Percentiles rank a stretch among this genome's conserved stretches.
Conservation (phyloP, 2,888 invertebrate genomes). For the Didymodactylos carnosus region DNA sequence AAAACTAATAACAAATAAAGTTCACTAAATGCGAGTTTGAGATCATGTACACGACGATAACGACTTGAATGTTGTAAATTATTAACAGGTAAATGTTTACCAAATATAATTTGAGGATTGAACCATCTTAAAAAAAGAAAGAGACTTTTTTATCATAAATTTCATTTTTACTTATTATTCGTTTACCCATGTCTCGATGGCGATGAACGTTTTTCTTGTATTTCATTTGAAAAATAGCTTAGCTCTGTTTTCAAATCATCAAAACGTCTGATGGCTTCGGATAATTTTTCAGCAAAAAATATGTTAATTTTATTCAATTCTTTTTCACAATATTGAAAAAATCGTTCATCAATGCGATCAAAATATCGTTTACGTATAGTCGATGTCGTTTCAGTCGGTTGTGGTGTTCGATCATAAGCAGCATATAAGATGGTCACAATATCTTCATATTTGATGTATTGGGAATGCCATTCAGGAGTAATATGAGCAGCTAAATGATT, state of each 20-base stretch:
- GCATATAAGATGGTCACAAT: neutral
- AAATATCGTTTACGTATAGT: slow-evolving; percentile 41
- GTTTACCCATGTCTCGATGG: neutral
- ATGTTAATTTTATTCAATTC: slow-evolving; percentile 1
- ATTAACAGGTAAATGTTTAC: too few relatives aligned
- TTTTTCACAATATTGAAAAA: slow-evolving; percentile 72
- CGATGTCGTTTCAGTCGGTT: slow-evolving; percentile 26
- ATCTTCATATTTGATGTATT: slow-evolving; percentile 42
- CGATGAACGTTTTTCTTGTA: neutral
- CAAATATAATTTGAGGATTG: too few relatives aligned
- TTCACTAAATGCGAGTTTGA: slow-evolving; percentile 92
- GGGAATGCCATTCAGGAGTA: slow-evolving; percentile 97
- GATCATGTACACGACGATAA: slow-evolving; percentile 16
- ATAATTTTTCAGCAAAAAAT: slow-evolving; percentile 58
- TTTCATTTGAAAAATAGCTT: neutral
- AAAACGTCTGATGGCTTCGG: slow-evolving; percentile 84
- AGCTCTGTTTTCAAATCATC: slow-evolving; percentile 74
- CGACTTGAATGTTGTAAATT: neutral
- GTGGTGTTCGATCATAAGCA: neutral
- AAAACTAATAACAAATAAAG: slow-evolving; percentile 88
- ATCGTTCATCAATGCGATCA: slow-evolving; percentile 62
- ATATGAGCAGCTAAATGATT: slow-evolving; percentile 92
- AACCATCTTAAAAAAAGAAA: too few relatives aligned
- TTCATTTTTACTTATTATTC: too few relatives aligned
- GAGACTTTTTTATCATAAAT: too few relatives aligned